Base-by-base conservation (phyloP, 2,113 vertebrate species). In the Ardeotis arabs region DNA sequence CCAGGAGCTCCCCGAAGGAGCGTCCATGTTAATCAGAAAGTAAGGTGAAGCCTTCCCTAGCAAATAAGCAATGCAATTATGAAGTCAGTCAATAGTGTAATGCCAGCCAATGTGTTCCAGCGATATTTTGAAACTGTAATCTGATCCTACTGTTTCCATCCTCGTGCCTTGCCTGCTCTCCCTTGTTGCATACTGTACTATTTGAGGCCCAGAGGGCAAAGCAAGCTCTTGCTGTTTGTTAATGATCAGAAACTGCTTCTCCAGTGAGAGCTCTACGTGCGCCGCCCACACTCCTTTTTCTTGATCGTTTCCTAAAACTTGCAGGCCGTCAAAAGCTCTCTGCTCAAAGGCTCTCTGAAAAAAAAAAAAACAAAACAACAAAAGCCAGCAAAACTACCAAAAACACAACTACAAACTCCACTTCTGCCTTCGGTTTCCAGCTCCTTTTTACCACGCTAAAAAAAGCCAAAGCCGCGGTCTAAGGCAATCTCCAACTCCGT, bases 61-160 rank as follows among this genome's bases (percentile, higher is more conserved):
- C 97, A 97, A 97, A 98, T 97, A 97, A 97, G 98, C 97, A 82
- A 94, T 59, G 97, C 98, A 98, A 98, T 98, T 98, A 98, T 91
- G 95, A 97, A 96, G 98, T 77, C 95, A 98, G 97, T 97, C 97
- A 93, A 97, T 97, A 96, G 96, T 28, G 44, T 88, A 93, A 96
- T 90, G 93, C 96, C 97, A 95, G 97, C 97, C 95, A 97, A 97
- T 77, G 91, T 90, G 95, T 96, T 96, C 96, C 79, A 93, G 96
- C 35, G 95, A 98, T 97, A 95, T 96, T 97, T 97, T 93, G 97
- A 96, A 97, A 96, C 98, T 97, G 98, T 98, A 98, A 98, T 96
- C 96, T n/a, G 98, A 98, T 97, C 97, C 98, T 96, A 95, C 97
- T 97, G 98, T 97, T 97, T 96, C 97, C 97, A 80, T 97, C 95